Evolutionary conservation across 30 jellyfish, hydroid and myxozoan species (phyloP).

Genomic region (Aurelia sp.): DNA sequence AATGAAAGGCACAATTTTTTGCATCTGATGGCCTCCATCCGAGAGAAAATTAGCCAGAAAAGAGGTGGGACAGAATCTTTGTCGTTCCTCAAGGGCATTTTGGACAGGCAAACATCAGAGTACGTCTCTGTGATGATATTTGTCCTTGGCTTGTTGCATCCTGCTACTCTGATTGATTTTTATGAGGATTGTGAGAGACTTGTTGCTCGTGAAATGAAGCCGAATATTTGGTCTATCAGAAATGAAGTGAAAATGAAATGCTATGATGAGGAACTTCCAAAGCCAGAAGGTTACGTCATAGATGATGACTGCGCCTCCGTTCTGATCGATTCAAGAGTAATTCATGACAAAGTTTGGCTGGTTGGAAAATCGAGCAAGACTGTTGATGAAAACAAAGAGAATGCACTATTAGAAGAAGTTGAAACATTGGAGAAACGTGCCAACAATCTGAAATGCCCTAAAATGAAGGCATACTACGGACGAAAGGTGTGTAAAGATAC

Average conservation of each 20-base stretch:
- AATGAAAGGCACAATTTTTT: constrained; percentile 23
- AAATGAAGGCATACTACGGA: too few species aligned
- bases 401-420: too few species aligned
- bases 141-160: constrained; percentile 12
- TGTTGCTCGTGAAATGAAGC: background rate
- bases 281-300: too few species aligned
- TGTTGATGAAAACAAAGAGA: too few species aligned
- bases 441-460: too few species aligned
- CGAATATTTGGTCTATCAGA: constrained; percentile 19
- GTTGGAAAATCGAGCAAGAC: too few species aligned
- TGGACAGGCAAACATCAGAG: constrained; percentile 1
- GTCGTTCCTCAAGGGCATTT: background rate
- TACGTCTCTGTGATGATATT: constrained; percentile 12
- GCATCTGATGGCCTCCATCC: background rate
- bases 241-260: constrained; percentile 13
- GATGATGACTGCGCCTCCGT: too few species aligned
- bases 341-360: too few species aligned
- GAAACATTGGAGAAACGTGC: too few species aligned
- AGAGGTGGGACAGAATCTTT: background rate
- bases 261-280: background rate
- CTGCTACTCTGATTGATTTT: constrained; percentile 10
- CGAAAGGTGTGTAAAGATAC: too few species aligned
- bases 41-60: background rate
- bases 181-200: constrained; percentile 19
- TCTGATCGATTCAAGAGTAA: too few species aligned